phyloP scores from a whole-genome alignment of 1,140 invertebrate genomes.

The Oncopeltus fasciatus region DNA sequence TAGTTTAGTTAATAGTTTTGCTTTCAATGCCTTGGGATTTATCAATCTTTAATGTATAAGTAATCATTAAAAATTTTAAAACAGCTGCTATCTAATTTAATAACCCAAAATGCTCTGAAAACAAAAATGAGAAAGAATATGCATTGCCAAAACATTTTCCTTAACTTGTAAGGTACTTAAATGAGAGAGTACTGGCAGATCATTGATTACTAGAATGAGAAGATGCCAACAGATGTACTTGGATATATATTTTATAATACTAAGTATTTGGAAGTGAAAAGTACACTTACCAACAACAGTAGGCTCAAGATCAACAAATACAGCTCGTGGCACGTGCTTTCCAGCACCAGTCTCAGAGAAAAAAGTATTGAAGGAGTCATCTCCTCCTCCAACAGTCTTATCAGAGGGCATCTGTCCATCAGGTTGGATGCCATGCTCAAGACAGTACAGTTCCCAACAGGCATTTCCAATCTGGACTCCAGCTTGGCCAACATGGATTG shows the following conservation, averaged over 20 bases:
- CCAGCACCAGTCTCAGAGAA: conserved; percentile 36
- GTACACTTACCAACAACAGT: conserved; percentile 42
- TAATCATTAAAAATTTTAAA: too few species aligned
- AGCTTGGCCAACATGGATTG: conserved; percentile 50
- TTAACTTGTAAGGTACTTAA: not conserved
- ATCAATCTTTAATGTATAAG: too few species aligned
- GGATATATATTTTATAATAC: not conserved
- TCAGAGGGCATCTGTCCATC: conserved; percentile 45
- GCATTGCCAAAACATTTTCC: not conserved
- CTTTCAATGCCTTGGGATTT: too few species aligned
- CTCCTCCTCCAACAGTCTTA: conserved; percentile 38
- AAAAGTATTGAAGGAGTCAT: conserved; percentile 56
- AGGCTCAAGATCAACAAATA: conserved; percentile 52
- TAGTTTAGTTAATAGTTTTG: too few species aligned
- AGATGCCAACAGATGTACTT: not conserved
- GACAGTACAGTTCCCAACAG: conserved; percentile 63
- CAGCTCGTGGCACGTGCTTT: conserved; percentile 45
- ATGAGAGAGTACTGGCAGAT: not conserved
- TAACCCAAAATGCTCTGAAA: not conserved
- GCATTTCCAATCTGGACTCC: conserved; percentile 60
- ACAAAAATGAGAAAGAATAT: not conserved
- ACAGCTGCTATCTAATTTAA: too few species aligned
- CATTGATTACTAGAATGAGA: not conserved
- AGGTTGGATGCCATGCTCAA: conserved; percentile 79
- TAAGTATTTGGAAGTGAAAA: not conserved